Conservation (phyloP, 2,888 invertebrate species). For the Acronicta alni region DNA sequence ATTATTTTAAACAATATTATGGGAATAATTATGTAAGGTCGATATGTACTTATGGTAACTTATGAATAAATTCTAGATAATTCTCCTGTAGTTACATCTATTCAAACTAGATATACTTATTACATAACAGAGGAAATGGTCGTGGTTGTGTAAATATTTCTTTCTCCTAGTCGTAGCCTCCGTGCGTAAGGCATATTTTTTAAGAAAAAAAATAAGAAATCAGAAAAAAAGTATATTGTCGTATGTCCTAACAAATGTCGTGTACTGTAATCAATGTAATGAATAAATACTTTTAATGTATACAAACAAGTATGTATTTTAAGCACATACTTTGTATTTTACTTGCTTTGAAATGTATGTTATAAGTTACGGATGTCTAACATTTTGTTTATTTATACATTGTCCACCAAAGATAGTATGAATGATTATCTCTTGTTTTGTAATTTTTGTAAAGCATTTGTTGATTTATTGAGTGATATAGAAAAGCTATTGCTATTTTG, state of each 20-base stretch:
- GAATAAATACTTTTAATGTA: slow-evolving; percentile 60
- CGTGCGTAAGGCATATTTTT: slow-evolving; percentile 76
- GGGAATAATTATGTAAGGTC: too few relatives aligned
- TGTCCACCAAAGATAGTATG: slow-evolving; percentile 35
- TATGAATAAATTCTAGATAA: slow-evolving; percentile 32
- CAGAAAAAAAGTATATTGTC: slow-evolving; percentile 43
- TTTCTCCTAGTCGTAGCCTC: slow-evolving; percentile 67
- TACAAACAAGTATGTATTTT: slow-evolving; percentile 60
- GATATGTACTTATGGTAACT: too few relatives aligned
- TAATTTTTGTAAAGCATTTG: slow-evolving; percentile 68
- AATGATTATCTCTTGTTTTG: slow-evolving; percentile 52
- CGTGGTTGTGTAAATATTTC: slow-evolving; percentile 81
- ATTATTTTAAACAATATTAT: too few relatives aligned
- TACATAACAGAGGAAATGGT: slow-evolving; percentile 20
- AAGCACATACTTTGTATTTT: slow-evolving; percentile 61
- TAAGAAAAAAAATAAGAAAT: slow-evolving; percentile 74
- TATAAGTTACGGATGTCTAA: slow-evolving; percentile 78
- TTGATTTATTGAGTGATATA: slow-evolving; percentile 58
- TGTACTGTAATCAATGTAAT: slow-evolving; percentile 55
- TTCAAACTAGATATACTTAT: slow-evolving; percentile 21
- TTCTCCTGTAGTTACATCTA: slow-evolving; percentile 25
- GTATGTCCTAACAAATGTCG: slow-evolving; percentile 35
- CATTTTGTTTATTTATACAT: slow-evolving; percentile 69
- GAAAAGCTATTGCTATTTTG: slow-evolving; percentile 56
- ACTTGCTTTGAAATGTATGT: slow-evolving; percentile 59